Percentiles rank a stretch among this genome's conserved stretches.
phyloP scores from a whole-genome alignment of 2,888 invertebrate species.

The Drosophila algonquin region DNA sequence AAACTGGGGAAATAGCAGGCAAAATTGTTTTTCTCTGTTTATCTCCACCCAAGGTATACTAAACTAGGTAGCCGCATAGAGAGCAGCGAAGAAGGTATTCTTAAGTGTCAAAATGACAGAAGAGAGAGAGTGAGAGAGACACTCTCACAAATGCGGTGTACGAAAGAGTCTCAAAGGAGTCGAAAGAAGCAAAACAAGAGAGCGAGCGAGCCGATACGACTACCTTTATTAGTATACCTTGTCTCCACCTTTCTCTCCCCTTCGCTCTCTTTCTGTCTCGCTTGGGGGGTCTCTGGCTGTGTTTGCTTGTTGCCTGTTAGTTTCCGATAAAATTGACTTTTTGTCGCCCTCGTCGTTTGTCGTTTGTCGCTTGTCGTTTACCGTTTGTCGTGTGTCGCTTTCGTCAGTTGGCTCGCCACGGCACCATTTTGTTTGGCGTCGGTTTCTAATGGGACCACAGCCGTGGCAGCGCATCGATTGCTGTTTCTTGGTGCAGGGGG shows the following conservation, averaged over 20 bases:
- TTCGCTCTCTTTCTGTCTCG: conserved; percentile 2
- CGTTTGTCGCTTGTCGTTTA: conserved; percentile 63
- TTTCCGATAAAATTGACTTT: conserved; percentile 81
- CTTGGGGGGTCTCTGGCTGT: conserved; percentile 8
- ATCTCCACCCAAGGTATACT: too few species aligned
- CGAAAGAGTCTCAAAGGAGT: too few species aligned
- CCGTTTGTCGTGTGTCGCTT: conserved; percentile 38
- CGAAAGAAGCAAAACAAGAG: too few species aligned
- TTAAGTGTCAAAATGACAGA: too few species aligned
- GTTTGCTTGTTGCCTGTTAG: conserved; percentile 76
- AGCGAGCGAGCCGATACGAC: too few species aligned
- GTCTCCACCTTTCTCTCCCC: conserved; percentile 23
- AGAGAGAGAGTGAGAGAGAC: too few species aligned
- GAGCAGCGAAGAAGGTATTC: too few species aligned
- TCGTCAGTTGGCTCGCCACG: conserved; percentile 43
- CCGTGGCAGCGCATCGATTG: conserved; percentile 70
- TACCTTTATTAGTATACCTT: too few species aligned
- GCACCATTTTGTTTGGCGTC: conserved; percentile 79
- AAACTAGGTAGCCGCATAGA: too few species aligned
- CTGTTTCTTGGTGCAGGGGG: conserved; percentile 9
- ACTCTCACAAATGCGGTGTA: too few species aligned
- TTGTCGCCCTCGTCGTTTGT: conserved; percentile 33
- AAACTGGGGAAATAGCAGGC: conserved; percentile 21
- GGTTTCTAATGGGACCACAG: conserved; percentile 77
- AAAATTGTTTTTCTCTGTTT: neutral